Base-by-base conservation (phyloP, 2,113 vertebrate species). In the Azemiops feae region DNA sequence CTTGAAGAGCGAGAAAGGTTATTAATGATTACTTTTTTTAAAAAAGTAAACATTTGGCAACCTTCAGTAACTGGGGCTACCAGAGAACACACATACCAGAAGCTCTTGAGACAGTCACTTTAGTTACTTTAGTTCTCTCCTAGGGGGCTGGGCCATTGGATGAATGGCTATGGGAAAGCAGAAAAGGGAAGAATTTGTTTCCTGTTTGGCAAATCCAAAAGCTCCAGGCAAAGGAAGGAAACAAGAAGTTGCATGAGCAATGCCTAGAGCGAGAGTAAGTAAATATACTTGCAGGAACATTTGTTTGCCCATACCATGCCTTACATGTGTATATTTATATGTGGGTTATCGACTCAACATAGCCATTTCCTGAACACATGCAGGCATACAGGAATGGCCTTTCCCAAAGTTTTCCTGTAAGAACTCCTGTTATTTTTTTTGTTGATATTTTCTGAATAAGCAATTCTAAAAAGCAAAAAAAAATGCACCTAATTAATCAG, bases 151-250 rank as follows among this genome's bases (percentile, higher is more conserved):
- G 43, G n/a, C 34, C 34, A 53, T 92, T 92, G 52, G 60, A 53
- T 88, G 91, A 52, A 60, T 92, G 85, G 57, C 30, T 58, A 55
- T 69, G n/a, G 57, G 45, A 92, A 53, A 54, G 85, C 47, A 87
- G 53, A 88, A 34, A 88, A 87, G 3, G 16, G n/a, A 81, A 53
- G 34, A 52, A 3, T 34, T 60, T 14, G 34, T 89, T 96, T 93
- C 93, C 88, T 93, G 86, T 58, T 50, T 89, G 95, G 96, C 96
- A 95, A 94, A 92, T 93, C 93, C 95, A 92, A 93, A 94, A 89
- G 94, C 95, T 95, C 96, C 95, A 96, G 94, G 95, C n/a, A 91
- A 27, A 93, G 81, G 89, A 95, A 54, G 92, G 16, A 0, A 53
- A 88, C 50, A 88, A 88, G 52, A 88, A n/a, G 30, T 52, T n/a